Percentiles rank a stretch among this genome's conserved stretches.
These are phyloP conservation scores for Hydropsyche betteni DNA, from an alignment of 2,888 invertebrate species.

Conservation along the genomic window DNA sequence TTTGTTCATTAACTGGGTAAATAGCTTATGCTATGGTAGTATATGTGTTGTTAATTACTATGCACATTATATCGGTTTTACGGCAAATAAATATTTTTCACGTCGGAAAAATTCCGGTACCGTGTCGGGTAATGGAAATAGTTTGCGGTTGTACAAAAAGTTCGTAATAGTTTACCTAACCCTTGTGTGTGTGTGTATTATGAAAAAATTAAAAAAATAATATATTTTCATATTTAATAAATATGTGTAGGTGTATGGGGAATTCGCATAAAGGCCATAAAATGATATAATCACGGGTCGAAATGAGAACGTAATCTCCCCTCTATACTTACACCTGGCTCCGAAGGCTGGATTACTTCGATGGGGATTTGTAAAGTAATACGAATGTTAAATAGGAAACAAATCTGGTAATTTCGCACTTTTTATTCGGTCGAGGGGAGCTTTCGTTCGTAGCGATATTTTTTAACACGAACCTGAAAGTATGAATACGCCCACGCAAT, in stretches of 20 bases:
- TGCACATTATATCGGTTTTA: neutral
- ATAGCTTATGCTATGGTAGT: too few species aligned
- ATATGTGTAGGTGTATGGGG: too few species aligned
- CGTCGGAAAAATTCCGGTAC: neutral
- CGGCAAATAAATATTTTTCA: neutral
- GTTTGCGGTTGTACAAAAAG: slow-evolving; percentile 16
- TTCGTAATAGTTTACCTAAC: slow-evolving; percentile 10
- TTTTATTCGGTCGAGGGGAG: slow-evolving; percentile 11
- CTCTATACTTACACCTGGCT: slow-evolving; percentile 21
- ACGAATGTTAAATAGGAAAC: slow-evolving; percentile 18
- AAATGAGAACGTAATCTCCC: slow-evolving; percentile 25
- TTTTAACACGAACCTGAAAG: too few species aligned
- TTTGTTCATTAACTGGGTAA: neutral
- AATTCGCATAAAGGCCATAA: neutral
- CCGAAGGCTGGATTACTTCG: slow-evolving; percentile 15
- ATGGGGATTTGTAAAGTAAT: slow-evolving; percentile 24
- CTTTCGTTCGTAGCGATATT: neutral
- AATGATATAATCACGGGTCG: slow-evolving; percentile 16
- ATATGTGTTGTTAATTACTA: neutral
- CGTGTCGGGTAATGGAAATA: slow-evolving; percentile 19
- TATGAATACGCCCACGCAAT: too few species aligned
- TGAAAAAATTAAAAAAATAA: neutral
- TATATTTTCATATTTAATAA: neutral
- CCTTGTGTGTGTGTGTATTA: neutral
- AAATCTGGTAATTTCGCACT: slow-evolving; percentile 22